phyloP scores from a whole-genome alignment of 2,888 invertebrate genomes.

The Lasioglossum morio region DNA sequence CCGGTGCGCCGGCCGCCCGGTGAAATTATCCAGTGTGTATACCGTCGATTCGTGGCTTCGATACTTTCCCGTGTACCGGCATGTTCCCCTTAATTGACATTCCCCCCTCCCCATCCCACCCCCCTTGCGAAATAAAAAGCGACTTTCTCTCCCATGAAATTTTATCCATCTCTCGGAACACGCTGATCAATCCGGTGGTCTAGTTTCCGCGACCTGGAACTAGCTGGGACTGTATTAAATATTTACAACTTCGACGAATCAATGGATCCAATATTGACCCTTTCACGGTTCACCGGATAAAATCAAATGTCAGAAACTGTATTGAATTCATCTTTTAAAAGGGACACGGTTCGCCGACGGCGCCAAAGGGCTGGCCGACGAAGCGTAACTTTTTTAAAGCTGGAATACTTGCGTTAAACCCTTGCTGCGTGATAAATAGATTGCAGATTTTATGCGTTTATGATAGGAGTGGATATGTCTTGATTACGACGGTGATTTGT shows the following conservation, averaged over 20 bases:
- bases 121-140: neutral
- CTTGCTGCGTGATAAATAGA: too few relatives aligned
- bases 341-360: neutral
- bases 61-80: conserved; percentile 2
- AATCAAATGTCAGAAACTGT: neutral
- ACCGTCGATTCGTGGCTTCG: conserved; percentile 52
- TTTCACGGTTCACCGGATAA: neutral
- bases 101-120: neutral
- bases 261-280: neutral
- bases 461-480: too few relatives aligned
- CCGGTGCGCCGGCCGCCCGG: conserved; percentile 54
- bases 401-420: too few relatives aligned
- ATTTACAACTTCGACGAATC: neutral
- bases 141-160: neutral
- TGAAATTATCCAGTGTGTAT: conserved; percentile 60
- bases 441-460: too few relatives aligned
- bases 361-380: too few relatives aligned
- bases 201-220: neutral
- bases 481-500: too few relatives aligned
- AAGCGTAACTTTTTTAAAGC: too few relatives aligned
- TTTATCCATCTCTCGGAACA: neutral
- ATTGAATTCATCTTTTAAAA: neutral
- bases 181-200: neutral
- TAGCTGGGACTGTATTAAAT: neutral
- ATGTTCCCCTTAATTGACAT: conserved; percentile 30